Evolutionary conservation across 1,140 invertebrate genomes (phyloP).

Genomic region (Bombyx mandarina): DNA sequence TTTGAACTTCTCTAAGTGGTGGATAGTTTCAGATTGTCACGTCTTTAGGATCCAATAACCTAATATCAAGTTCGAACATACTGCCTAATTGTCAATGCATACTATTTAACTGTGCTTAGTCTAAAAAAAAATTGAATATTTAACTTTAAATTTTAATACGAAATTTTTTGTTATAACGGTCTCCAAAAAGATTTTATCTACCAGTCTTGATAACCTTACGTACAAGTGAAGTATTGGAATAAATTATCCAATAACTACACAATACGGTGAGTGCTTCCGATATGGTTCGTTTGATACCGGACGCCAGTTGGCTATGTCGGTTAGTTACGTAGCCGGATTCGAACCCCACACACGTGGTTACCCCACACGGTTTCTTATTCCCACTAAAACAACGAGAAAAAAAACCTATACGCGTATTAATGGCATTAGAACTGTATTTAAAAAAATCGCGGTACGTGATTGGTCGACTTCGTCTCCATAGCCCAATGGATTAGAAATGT

Average conservation of each 20-base stretch:
- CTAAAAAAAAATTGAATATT: too few species aligned
- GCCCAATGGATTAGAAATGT: too few species aligned
- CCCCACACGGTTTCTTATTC: not conserved
- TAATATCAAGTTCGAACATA: too few species aligned
- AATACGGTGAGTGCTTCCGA: conserved; percentile 42
- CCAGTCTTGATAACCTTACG: not conserved
- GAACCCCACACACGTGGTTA: conserved; percentile 57
- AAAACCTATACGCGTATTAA: not conserved
- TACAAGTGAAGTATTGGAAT: conserved; percentile 34
- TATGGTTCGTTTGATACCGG: conserved; percentile 47
- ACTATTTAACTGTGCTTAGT: too few species aligned
- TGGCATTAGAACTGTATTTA: conserved; percentile 2
- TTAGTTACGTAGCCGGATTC: conserved; percentile 48
- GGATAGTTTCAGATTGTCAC: too few species aligned
- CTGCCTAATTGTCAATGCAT: too few species aligned
- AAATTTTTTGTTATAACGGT: too few species aligned
- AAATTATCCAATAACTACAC: conserved; percentile 45
- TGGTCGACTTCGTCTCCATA: not conserved
- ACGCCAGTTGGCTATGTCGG: conserved; percentile 50
- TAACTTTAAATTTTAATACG: too few species aligned
- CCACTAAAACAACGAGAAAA: not conserved
- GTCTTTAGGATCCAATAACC: too few species aligned
- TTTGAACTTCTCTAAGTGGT: too few species aligned
- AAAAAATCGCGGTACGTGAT: not conserved
- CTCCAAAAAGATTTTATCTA: too few species aligned